These are phyloP conservation scores for Pelodytes ibericus DNA, from an alignment of 2,797 vertebrate species.

Conservation along the genomic window DNA sequence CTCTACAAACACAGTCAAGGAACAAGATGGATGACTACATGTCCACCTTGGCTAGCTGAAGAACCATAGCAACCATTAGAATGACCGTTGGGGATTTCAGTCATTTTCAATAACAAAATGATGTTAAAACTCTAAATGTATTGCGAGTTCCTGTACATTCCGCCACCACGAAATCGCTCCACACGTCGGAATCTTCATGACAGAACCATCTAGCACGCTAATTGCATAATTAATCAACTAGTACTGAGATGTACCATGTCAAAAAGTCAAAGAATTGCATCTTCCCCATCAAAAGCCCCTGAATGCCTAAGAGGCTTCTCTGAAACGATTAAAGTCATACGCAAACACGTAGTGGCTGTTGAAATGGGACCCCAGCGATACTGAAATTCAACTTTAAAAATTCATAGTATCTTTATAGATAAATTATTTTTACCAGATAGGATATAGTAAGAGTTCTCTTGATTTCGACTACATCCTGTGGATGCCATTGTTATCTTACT, in stretches of 20 bases:
- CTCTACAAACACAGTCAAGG: background rate
- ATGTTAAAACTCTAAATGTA: background rate
- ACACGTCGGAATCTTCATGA: background rate
- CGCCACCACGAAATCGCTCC: background rate
- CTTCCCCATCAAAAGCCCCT: no score
- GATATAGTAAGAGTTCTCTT: no score
- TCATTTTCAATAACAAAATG: slow-evolving; percentile 1
- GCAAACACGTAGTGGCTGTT: no score
- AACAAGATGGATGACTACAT: slow-evolving; percentile 13
- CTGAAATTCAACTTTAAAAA: no score
- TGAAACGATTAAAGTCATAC: no score
- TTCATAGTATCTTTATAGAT: no score
- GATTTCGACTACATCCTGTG: no score
- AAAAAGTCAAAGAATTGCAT: no score
- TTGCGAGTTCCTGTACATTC: background rate
- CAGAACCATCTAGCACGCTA: background rate
- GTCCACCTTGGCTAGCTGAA: background rate
- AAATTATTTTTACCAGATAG: no score
- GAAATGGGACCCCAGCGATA: no score
- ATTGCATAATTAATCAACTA: background rate
- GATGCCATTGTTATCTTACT: no score
- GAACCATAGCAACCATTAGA: background rate
- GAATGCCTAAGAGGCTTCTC: no score
- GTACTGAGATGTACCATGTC: background rate
- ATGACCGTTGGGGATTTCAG: background rate